phyloP scores from a whole-genome alignment of 2,888 invertebrate genomes.

The Eristalis arbustorum region DNA sequence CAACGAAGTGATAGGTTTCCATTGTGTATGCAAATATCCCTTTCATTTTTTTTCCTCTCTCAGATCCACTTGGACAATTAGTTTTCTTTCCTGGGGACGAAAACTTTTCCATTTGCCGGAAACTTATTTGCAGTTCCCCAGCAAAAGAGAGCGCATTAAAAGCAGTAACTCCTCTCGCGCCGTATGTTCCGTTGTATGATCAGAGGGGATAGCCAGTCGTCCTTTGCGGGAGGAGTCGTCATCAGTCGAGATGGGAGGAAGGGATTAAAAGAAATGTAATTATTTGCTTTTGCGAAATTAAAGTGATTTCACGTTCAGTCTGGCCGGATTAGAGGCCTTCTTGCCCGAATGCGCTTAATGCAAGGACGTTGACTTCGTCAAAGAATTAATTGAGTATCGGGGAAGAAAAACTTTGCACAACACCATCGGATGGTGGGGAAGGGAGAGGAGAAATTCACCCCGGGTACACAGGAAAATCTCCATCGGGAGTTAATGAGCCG shows the following conservation, averaged over 20 bases:
- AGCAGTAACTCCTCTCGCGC: conserved; percentile 10
- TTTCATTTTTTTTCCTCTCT: neutral
- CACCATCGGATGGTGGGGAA: neutral
- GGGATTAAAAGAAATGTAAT: conserved; percentile 55
- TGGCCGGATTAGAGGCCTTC: conserved; percentile 24
- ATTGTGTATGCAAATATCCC: conserved; percentile 39
- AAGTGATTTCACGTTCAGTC: conserved; percentile 33
- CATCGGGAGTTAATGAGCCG: conserved; percentile 60
- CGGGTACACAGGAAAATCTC: conserved; percentile 31
- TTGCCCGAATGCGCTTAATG: conserved; percentile 49
- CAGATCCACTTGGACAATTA: conserved; percentile 55
- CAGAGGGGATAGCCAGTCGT: neutral
- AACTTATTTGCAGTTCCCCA: conserved; percentile 40
- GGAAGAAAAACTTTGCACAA: conserved; percentile 14
- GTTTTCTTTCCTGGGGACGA: conserved; percentile 40
- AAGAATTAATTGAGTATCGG: conserved; percentile 60
- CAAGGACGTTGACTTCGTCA: conserved; percentile 60
- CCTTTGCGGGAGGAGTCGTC: neutral
- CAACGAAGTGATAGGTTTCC: conserved; percentile 38
- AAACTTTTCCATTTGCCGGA: conserved; percentile 41
- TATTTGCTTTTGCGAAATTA: conserved; percentile 24
- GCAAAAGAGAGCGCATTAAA: neutral
- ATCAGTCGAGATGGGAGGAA: too few relatives aligned
- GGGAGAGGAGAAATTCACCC: conserved; percentile 11
- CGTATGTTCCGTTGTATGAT: neutral